phyloP scores from a whole-genome alignment of 2,797 vertebrate genomes.

The Sebastes matsubarae region DNA sequence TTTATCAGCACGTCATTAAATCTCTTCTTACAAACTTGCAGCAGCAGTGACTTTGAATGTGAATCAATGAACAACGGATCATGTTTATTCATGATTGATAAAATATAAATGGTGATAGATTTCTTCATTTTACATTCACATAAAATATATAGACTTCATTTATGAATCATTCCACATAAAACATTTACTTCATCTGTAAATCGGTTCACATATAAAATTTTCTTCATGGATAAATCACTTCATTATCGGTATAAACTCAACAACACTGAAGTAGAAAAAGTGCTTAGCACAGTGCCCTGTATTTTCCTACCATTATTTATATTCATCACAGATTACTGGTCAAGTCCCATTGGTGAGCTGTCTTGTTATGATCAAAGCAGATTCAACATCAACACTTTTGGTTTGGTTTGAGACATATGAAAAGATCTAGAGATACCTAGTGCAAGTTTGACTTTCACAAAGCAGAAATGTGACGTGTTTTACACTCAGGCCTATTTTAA shows the following conservation, averaged over 20 bases:
- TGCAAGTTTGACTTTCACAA: constrained; percentile 52
- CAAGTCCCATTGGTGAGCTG: constrained; percentile 18
- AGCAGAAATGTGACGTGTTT: constrained; percentile 11
- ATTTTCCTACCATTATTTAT: constrained; percentile 9
- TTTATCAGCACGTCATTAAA: constrained; percentile 68
- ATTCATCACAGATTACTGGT: constrained; percentile 35
- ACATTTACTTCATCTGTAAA: neutral
- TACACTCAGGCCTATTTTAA: neutral
- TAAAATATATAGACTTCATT: constrained; percentile 41
- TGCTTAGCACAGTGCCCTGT: constrained; percentile 69
- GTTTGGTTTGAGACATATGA: constrained; percentile 19
- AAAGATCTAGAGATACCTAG: constrained; percentile 9
- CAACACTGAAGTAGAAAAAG: constrained; percentile 85
- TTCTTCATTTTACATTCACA: constrained; percentile 57
- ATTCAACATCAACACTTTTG: constrained; percentile 56
- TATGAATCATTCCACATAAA: constrained; percentile 13
- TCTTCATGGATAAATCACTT: constrained; percentile 52
- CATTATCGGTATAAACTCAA: constrained; percentile 45
- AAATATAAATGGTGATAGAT: constrained; percentile 50
- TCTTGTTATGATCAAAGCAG: neutral
- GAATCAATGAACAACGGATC: neutral
- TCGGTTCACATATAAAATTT: constrained; percentile 29
- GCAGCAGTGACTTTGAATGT: neutral
- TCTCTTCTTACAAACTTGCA: constrained; percentile 43
- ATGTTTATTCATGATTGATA: constrained; percentile 53